Evolutionary conservation across 2,888 invertebrate genomes (phyloP).

Genomic region (Latrodectus hesperus): DNA sequence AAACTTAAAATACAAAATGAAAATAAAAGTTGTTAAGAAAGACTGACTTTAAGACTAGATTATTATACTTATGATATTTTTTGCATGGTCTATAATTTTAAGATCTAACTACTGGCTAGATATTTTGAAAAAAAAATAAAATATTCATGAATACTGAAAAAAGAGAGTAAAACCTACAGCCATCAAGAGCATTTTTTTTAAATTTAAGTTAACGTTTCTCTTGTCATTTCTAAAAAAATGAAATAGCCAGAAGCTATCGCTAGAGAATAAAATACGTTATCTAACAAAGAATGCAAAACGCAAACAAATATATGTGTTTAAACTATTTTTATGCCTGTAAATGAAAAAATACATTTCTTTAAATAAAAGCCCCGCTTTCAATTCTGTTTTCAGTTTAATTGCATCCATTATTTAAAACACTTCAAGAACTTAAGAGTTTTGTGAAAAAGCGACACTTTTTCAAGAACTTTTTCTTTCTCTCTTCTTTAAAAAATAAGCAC

Average conservation of each 20-base stretch:
- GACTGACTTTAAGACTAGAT: conserved; percentile 36
- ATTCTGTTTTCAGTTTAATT: too few relatives aligned
- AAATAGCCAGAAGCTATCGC: conserved; percentile 31
- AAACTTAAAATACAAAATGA: conserved; percentile 17
- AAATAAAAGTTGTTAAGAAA: conserved; percentile 42
- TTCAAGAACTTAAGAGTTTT: too few relatives aligned
- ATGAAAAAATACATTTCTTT: too few relatives aligned
- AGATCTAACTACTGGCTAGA: conserved; percentile 22
- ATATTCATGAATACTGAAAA: not conserved
- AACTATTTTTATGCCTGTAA: too few relatives aligned
- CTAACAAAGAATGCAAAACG: not conserved
- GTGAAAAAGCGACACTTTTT: too few relatives aligned
- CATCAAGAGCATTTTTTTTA: conserved; percentile 25
- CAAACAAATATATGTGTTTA: too few relatives aligned
- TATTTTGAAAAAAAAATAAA: conserved; percentile 18
- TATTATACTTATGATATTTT: conserved; percentile 30
- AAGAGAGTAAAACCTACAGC: conserved; percentile 18
- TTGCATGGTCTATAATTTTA: conserved; percentile 13
- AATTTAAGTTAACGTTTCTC: conserved; percentile 28
- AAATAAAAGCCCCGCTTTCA: too few relatives aligned
- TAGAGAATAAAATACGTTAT: conserved; percentile 39
- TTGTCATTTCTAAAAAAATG: conserved; percentile 34
- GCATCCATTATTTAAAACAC: too few relatives aligned
- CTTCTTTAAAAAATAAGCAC: too few relatives aligned
- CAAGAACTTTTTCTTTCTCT: too few relatives aligned